Evolutionary conservation across 2,113 vertebrate genomes (phyloP), one percentile per base, ranked within the genome.

Genomic region (Bubo scandiacus): DNA sequence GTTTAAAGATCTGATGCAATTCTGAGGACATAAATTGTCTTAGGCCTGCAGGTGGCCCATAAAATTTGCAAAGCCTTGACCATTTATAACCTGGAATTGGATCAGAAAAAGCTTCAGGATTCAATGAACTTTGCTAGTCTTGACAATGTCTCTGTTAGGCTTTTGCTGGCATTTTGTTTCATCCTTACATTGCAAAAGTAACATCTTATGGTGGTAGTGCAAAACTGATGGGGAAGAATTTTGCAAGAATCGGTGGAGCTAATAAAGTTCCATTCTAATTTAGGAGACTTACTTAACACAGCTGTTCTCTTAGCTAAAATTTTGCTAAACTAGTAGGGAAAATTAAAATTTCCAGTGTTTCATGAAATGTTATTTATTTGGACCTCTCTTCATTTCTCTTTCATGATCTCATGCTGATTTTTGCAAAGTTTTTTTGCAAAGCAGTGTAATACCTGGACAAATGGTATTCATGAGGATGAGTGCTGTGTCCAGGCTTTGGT

Each of bases 31-130:
- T 84, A 86, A 91, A 79, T 95, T 83, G 61, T 94, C 55, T 78
- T 92, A 81, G 83, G 70, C 47, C 47, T 92, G 47, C 85, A 91
- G 36, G 38, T 90, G 58, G 73, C 82, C 45, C 62, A 59, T 89
- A 93, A 94, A 94, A 65, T 65, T 84, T 81, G 71, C 71, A 95
- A 71, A 81, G 42, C 71, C 32, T 65, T 11, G 7, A 87, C 57
- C 49, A 88, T 83, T 87, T 91, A 66, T 75, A 91, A 88, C 23
- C 47, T 84, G 73, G 57, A 90, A 65, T 74, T 84, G 51, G 74
- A 91, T 91, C 67, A 93, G 81, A 86, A 94, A 61, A 96, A 92
- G 36, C 68, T 93, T 95, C 42, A 80, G 80, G 67, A 94, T 74
- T 63, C 45, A 86, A 3, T 91, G 43, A 87, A 86, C 34, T 91